Percentiles rank a stretch among this genome's conserved stretches.
Evolutionary conservation across 2,113 vertebrate species (phyloP).

Genomic region (Eclectus roratus): DNA sequence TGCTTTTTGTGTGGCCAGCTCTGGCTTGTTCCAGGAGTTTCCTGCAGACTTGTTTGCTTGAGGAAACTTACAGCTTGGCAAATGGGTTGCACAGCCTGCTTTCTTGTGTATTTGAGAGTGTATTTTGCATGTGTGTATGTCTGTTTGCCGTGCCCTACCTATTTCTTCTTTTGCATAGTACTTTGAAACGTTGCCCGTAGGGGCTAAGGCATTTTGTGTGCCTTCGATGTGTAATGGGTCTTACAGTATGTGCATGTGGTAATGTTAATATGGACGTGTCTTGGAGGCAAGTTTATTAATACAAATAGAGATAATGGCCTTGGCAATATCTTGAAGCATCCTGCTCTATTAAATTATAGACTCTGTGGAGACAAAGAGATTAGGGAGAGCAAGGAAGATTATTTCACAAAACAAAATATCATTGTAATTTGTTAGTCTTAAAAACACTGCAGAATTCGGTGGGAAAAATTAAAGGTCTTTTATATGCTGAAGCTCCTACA

Average conservation of each 20-base stretch:
- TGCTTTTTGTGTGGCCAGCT: slow-evolving; percentile 22
- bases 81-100: neutral
- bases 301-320: slow-evolving; percentile 40
- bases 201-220: neutral
- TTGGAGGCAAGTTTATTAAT: slow-evolving; percentile 29
- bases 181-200: neutral
- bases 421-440: slow-evolving; percentile 24
- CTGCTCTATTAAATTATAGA: slow-evolving; percentile 50
- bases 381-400: slow-evolving; percentile 33
- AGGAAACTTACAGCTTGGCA: neutral
- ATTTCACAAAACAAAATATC: slow-evolving; percentile 11
- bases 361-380: slow-evolving; percentile 55
- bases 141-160: slow-evolving; percentile 2
- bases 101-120: neutral
- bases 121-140: neutral
- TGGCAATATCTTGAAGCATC: slow-evolving; percentile 44
- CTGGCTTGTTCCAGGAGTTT: slow-evolving; percentile 54
- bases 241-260: neutral
- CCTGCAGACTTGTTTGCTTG: neutral
- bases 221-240: neutral
- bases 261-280: slow-evolving; percentile 9
- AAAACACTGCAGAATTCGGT: neutral
- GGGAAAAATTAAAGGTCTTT: slow-evolving; percentile 2
- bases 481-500: neutral
- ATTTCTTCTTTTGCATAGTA: neutral